phyloP scores from a whole-genome alignment of 1,140 invertebrate species.

The Zaprionus tsacasi region DNA sequence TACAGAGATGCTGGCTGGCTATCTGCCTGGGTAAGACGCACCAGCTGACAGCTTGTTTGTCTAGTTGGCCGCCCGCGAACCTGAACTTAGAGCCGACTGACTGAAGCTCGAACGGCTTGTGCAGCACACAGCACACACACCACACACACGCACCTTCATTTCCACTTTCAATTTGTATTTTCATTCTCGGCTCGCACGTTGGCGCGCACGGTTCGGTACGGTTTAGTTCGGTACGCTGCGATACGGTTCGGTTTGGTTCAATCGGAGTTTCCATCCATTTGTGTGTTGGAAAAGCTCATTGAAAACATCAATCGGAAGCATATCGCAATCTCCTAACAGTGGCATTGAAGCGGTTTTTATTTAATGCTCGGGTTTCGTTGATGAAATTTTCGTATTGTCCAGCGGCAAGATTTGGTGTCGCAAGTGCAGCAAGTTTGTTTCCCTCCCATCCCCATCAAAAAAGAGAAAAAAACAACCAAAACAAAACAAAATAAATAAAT shows the following conservation, averaged over 20 bases:
- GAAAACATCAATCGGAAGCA: constrained; percentile 51
- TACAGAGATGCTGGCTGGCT: constrained; percentile 15
- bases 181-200: constrained; percentile 71
- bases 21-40: background rate
- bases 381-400: constrained; percentile 59
- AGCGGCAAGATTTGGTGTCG: constrained; percentile 55
- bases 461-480: constrained; percentile 14
- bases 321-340: constrained; percentile 71
- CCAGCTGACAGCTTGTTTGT: constrained; percentile 16
- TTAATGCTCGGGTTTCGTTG: constrained; percentile 55
- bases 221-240: constrained; percentile 16
- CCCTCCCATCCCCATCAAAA: constrained; percentile 9
- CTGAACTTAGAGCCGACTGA: constrained; percentile 22
- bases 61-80: constrained; percentile 15
- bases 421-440: constrained; percentile 56
- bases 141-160: constrained; percentile 52
- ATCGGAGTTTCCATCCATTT: constrained; percentile 8
- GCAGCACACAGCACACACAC: too few relatives aligned
- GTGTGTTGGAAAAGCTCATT: constrained; percentile 41
- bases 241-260: constrained; percentile 11
- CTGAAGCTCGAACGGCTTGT: constrained; percentile 2
- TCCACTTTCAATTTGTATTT: constrained; percentile 47
- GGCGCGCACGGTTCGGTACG: constrained; percentile 55
- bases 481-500: constrained; percentile 6
- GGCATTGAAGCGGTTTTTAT: constrained; percentile 65